Base-by-base conservation (phyloP, 92 coral and sea anemone genomes). In the Chrysogorgia sp. region DNA sequence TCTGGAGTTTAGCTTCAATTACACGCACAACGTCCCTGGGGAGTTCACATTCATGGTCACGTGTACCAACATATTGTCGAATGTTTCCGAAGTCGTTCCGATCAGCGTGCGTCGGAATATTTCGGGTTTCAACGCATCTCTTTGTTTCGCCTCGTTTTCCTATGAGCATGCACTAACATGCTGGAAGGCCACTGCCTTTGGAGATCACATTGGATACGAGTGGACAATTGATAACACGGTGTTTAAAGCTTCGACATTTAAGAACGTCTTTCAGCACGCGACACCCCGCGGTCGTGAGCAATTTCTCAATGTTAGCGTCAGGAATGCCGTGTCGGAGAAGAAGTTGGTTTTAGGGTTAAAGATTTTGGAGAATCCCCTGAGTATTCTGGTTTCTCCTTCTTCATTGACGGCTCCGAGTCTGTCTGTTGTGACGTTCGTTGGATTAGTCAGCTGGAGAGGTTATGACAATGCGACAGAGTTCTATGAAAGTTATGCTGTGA, bases 91-190 rank as follows among this genome's bases (percentile, higher is more conserved):
- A 32, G 34, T 19, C 47, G 63, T 71, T 29, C 17, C 63, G 63
- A 55, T 86, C 17, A 41, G 28, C 17, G 91, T 91, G 13, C 92
- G 93, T 9, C 82, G 82, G 23, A 22, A 77, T 57, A 78, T 94
- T 21, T 43, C 68, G 10, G 90, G 90, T 2, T 58, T 94, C 20
- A 81, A 65, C 30, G 92, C 86, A 0, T 81, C 88, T 8, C 48
- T 89, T 58, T 82, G 87, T 43, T 50, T 82, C 75, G 81, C 85
- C 21, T 53, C 90, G 41, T 88, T 88, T 37, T 79, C 94, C 28
- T 94, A 85, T 75, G 45, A 40, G 41, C 63, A 50, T 3, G 47
- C 78, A 17, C 52, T 22, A 20, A 71, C 78, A 3, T 50, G 63
- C 26, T 71, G 63, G 63, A 71, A 40, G 7, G 34, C 47, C 47